A percentile compares a stretch with the other conserved stretches of the same genome.
These are phyloP conservation scores for Sericinus montela DNA, from an alignment of 2,888 invertebrate species.

Conservation along the genomic window DNA sequence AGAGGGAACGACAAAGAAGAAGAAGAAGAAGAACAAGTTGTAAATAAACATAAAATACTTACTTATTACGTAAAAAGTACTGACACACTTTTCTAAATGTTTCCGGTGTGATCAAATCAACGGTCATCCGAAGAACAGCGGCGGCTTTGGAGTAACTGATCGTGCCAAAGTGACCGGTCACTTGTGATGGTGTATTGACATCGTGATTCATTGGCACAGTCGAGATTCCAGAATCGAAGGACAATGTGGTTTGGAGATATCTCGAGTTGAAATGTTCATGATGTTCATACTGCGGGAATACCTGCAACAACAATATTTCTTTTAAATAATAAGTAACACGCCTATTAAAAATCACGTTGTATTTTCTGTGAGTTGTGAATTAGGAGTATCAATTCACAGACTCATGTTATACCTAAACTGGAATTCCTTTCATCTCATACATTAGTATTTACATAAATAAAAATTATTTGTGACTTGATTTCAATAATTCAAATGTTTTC, in stretches of 20 bases:
- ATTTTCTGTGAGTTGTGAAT: no score
- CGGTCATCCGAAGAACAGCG: slow-evolving; percentile 61
- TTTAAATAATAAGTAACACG: no score
- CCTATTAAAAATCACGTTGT: no score
- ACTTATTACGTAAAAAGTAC: slow-evolving; percentile 71
- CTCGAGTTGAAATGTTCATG: slow-evolving; percentile 86
- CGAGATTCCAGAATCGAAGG: slow-evolving; percentile 52
- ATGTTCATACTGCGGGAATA: slow-evolving; percentile 81
- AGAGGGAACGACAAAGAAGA: no score
- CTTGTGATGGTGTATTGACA: slow-evolving; percentile 81
- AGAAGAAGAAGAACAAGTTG: no score
- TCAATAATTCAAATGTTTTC: no score
- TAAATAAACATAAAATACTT: slow-evolving; percentile 39
- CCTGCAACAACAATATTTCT: slow-evolving; percentile 84
- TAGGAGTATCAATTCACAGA: no score
- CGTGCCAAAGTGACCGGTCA: slow-evolving; percentile 82
- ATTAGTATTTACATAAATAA: no score
- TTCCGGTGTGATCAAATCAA: slow-evolving; percentile 50
- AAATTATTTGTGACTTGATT: no score
- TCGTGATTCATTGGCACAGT: slow-evolving; percentile 79
- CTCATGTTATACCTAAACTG: no score
- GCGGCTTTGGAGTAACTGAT: slow-evolving; percentile 85
- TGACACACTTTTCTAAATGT: slow-evolving; percentile 50
- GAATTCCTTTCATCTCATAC: no score
- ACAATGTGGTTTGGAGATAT: slow-evolving; percentile 82